Base-by-base conservation (phyloP, 1,140 invertebrate genomes). In the Eumeta japonica region DNA sequence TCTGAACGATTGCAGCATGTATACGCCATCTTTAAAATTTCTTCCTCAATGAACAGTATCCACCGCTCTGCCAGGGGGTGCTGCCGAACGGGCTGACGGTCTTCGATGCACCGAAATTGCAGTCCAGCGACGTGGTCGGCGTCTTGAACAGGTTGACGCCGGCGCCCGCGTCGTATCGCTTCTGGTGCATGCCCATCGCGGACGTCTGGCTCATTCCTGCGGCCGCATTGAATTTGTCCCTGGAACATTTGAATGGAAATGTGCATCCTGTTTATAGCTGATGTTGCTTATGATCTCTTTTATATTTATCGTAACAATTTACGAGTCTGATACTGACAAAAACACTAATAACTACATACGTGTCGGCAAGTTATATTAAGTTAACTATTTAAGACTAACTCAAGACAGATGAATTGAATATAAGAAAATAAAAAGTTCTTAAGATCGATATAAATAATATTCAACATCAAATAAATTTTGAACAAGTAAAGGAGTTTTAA, bases 81-180 rank as follows among this genome's bases (percentile, higher is more conserved):
- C 36, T 51, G 10, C 29, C 28, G 12, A 39, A 44, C 3, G 41
- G 35, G 1, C 35, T 48, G 16, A 48, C 41, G 1, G 20, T 40
- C 27, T 41, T 51, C 13, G 33, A 42, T 3, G 43, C 45, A 1
- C 46, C 48, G 0, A 45, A 27, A 32, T 43, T 50, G 12, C 50
- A 18, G 24, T 50, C 44, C 2, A 53, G 27, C 1, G 50, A 53
- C 0, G 52, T 50, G 2, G 35, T 52, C 0, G 55, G 50, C 3
- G 48, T 51, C 20, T 47, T 39, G 16, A 51, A 46, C 3, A 61
- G 35, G 28, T 61, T 55, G 7, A 61, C 11, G 5, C 42, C 43
- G 10, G 46, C 39, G 0, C 39, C 43, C 7, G 48, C 27, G 0
- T 40, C 41, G 18, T 58, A 49, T 17, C 52, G 38, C 0, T 46